A percentile compares a stretch with the other conserved stretches of the same genome.
phyloP scores from a whole-genome alignment of 2,888 invertebrate species.

The Phyllotreta striolata region DNA sequence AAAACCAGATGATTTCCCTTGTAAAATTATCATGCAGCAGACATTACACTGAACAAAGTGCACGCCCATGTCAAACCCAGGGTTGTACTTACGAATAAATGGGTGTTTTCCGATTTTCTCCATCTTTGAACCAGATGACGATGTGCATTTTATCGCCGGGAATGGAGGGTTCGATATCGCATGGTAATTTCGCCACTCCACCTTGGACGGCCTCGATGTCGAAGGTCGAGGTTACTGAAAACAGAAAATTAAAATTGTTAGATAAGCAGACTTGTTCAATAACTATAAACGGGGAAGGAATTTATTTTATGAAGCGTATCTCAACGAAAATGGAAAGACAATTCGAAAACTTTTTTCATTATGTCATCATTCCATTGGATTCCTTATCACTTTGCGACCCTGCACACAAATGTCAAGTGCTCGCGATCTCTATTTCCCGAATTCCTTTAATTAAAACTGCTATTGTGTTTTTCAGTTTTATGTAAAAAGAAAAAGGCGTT shows the following conservation, averaged over 20 bases:
- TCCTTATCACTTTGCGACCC: constrained; percentile 29
- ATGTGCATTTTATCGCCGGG: constrained; percentile 68
- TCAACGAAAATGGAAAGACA: constrained; percentile 22
- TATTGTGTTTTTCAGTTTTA: constrained; percentile 21
- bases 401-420: constrained; percentile 17
- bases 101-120: constrained; percentile 64
- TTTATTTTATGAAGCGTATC: constrained; percentile 13
- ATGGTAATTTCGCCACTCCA: constrained; percentile 67
- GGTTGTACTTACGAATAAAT: constrained; percentile 67
- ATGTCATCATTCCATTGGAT: constrained; percentile 19
- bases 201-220: constrained; percentile 67
- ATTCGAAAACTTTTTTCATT: constrained; percentile 31
- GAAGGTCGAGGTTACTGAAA: constrained; percentile 55
- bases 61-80: constrained; percentile 1
- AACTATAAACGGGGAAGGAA: constrained; percentile 6
- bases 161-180: constrained; percentile 67
- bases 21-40: no score
- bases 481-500: constrained; percentile 19
- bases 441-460: constrained; percentile 34
- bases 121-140: constrained; percentile 72
- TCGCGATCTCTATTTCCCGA: constrained; percentile 29
- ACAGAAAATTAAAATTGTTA: constrained; percentile 23
- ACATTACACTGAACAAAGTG: background rate
- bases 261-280: background rate
- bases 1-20: no score